Evolutionary conservation across 2,113 vertebrate genomes (phyloP), one percentile per base, ranked within the genome.

Genomic region (Junco hyemalis): DNA sequence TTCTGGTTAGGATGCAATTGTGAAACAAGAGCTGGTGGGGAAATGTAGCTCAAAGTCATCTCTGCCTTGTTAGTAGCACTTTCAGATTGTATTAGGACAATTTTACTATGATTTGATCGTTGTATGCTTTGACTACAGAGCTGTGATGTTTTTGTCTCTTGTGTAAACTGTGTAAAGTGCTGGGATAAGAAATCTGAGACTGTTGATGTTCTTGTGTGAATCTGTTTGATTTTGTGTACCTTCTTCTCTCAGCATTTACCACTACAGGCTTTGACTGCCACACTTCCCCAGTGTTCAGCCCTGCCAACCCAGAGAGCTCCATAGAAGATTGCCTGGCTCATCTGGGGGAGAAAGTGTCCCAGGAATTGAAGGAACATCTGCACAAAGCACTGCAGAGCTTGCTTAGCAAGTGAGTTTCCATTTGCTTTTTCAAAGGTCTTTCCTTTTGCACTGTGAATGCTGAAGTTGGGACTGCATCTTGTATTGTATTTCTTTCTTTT

Each of bases 261-360:
- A 98, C 96, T 60, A 98, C 98, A 53, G 99, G 98, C 44, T 99
- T 99, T 92, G 98, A 99, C 96, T 98, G 97, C 76, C 98, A 98
- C 91, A 98, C 98, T 5, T 99, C 99, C 18, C 98, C 98, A 12
- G 99, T 99, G 93, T 99, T 99, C 97, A 98, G 97, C 96, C 99
- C 99, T 44, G 97, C 97, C 44, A 98, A 98, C 92, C 98, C 99
- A 7, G 99, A 99, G 87, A 98, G 95, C 93, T 98, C 99, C 2
- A 96, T 99, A 77, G 99, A 99, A 96, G 99, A 99, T 88, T 99
- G 98, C 93, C 97, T 99, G 59, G 98, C 98, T 74, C 98, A 98
- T 44, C 22, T 99, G 7, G 99, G 98, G 61, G 98, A 99, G 69
- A 97, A 97, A 22, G 97, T 98, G 72, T 96, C 95, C 53, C 94